A percentile compares a stretch with the other conserved stretches of the same genome.
Conservation (phyloP, 2,113 vertebrate species). For the Vimba vimba region DNA sequence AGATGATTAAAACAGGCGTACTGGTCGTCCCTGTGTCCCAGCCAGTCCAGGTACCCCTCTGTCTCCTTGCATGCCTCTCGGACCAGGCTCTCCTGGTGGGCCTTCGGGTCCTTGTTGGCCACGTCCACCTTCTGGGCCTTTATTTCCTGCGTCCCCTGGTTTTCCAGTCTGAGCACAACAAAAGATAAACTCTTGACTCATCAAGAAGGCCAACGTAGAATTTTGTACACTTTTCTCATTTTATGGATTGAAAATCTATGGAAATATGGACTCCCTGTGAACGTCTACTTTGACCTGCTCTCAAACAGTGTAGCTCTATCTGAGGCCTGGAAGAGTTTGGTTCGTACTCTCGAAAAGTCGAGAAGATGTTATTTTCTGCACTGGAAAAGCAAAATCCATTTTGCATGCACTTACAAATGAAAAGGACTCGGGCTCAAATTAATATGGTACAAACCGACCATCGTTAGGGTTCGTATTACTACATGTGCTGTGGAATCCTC, state of each 20-base stretch:
- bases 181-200: neutral
- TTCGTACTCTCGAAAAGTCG: no score
- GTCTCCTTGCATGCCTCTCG: conserved; percentile 91
- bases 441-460: no score
- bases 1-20: conserved; percentile 69
- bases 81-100: conserved; percentile 82
- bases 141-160: conserved; percentile 87
- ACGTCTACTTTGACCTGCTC: no score
- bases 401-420: no score
- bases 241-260: neutral
- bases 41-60: conserved; percentile 86
- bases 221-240: neutral
- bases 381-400: no score
- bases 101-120: conserved; percentile 88
- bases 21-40: conserved; percentile 84
- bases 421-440: no score
- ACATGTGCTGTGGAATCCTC: no score
- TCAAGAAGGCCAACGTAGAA: neutral
- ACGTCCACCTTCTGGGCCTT: conserved; percentile 86
- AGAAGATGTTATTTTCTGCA: no score
- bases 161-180: conserved; percentile 79
- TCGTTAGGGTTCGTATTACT: no score
- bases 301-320: no score
- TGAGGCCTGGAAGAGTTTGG: no score
- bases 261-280: no score